phyloP scores from a whole-genome alignment of 2,888 invertebrate species.

The Cataglyphis cursor region DNA sequence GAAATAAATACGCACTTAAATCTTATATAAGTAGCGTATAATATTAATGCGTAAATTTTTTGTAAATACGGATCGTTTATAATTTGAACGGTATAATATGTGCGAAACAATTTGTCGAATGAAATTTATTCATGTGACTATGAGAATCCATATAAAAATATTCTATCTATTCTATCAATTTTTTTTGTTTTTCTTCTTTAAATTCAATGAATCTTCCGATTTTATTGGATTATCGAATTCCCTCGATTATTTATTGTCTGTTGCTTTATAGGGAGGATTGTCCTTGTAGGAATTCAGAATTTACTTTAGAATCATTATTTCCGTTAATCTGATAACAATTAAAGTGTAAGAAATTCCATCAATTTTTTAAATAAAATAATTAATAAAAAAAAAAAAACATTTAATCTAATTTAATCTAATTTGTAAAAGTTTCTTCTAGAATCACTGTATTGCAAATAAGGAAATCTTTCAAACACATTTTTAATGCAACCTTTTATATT shows the following conservation, averaged over 20 bases:
- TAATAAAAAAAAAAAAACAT: background rate
- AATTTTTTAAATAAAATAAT: background rate
- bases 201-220: slow-evolving; percentile 65
- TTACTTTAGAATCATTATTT: slow-evolving; percentile 66
- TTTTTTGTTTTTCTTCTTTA: slow-evolving; percentile 55
- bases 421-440: slow-evolving; percentile 12
- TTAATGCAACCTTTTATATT: background rate
- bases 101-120: slow-evolving; percentile 67
- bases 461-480: slow-evolving; percentile 1
- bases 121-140: slow-evolving; percentile 66
- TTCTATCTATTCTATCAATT: slow-evolving; percentile 81
- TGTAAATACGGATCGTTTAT: slow-evolving; percentile 43
- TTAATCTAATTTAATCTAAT: background rate
- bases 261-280: slow-evolving; percentile 84
- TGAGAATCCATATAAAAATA: slow-evolving; percentile 85
- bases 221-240: slow-evolving; percentile 74
- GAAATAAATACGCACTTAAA: slow-evolving; percentile 43
- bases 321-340: slow-evolving; percentile 62
- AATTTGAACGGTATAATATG: slow-evolving; percentile 67
- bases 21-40: slow-evolving; percentile 43
- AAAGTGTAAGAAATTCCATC: slow-evolving; percentile 59
- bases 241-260: slow-evolving; percentile 84
- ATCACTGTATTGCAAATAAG: slow-evolving; percentile 3
- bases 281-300: slow-evolving; percentile 78
- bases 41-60: slow-evolving; percentile 52